Evolutionary conservation across 2,888 invertebrate genomes (phyloP), one percentile per base, ranked within the genome.

Genomic region (Stegophylla sp.): DNA sequence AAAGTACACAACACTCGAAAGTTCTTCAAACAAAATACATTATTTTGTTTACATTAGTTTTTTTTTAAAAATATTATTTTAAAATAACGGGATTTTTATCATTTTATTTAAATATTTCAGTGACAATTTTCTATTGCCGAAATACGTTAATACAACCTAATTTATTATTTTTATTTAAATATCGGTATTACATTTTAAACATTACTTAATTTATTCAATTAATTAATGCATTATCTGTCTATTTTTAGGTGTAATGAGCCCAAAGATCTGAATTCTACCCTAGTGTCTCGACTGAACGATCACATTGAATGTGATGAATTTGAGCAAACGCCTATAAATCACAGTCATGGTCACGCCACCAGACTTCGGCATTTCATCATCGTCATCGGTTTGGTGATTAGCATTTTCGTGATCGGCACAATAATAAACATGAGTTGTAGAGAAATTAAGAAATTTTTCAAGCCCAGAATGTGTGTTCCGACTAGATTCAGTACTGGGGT

Each of bases 341-440:
- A 79, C 41, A 41, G 61, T 26, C 71, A 71, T 34, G 71, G 69
- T 10, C 79, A 59, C 13, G 71, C 23, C 12, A 71, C 79, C 5
- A 69, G 79, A 41, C 71, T 79, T n/a, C 45, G 71, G 26, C 79
- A 79, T 41, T 79, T 79, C n/a, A 23, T 79, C 9, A 79, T 79
- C 10, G 79, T 79, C 48, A 51, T 71, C 17, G 61, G 71, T n/a
- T n/a, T 79, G 4, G 79, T 79, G n/a, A 51, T 79, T 13, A 45
- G 71, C 23, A 79, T 79, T 34, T 61, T 79, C 51, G 61, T 71
- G 41, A 48, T 71, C 23, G 79, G 79, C 17, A 13, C 71, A 7
- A 15, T 79, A 13, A 51, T 79, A 26, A 79, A 71, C 23, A 63
- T 41, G 51, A 34, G 61, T n/a, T 79, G 71, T 13, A 69, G 71